Evolutionary conservation across 2,888 invertebrate species (phyloP).

Genomic region (Amphipyra berbera): DNA sequence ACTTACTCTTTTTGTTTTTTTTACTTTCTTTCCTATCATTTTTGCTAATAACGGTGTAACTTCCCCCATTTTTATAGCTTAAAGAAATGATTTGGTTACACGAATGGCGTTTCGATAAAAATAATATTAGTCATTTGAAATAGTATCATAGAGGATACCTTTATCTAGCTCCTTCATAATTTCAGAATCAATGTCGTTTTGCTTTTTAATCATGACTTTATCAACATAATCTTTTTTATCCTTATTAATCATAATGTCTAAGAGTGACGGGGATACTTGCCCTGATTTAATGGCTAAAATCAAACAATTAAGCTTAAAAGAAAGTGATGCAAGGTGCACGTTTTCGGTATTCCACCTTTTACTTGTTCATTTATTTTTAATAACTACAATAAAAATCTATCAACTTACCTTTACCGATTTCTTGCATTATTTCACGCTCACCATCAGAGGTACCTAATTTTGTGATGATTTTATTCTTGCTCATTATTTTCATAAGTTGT

Average conservation of each 20-base stretch:
- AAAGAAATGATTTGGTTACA: background rate
- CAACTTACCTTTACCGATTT: slow-evolving; percentile 10
- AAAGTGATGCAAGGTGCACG: no score
- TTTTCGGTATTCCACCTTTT: no score
- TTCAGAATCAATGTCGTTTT: slow-evolving; percentile 7
- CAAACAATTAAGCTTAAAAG: background rate
- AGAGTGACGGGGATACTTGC: slow-evolving; percentile 23
- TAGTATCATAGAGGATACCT: slow-evolving; percentile 11
- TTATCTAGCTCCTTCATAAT: slow-evolving; percentile 10
- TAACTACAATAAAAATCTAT: no score
- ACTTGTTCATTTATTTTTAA: no score
- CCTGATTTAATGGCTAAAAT: slow-evolving; percentile 40
- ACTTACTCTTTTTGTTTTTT: background rate
- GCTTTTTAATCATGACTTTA: background rate
- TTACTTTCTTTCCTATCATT: slow-evolving; percentile 12
- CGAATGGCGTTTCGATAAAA: no score
- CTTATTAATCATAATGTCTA: slow-evolving; percentile 31
- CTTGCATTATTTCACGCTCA: slow-evolving; percentile 1
- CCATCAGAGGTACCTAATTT: slow-evolving; percentile 2
- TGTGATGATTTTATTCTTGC: slow-evolving; percentile 1
- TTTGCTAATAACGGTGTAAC: slow-evolving; percentile 14
- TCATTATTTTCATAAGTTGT: background rate
- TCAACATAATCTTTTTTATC: slow-evolving; percentile 9
- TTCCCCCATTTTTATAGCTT: slow-evolving; percentile 19
- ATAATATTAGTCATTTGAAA: background rate